Evolutionary conservation across 2,113 vertebrate genomes (phyloP).

Genomic region (Rhea americana): DNA sequence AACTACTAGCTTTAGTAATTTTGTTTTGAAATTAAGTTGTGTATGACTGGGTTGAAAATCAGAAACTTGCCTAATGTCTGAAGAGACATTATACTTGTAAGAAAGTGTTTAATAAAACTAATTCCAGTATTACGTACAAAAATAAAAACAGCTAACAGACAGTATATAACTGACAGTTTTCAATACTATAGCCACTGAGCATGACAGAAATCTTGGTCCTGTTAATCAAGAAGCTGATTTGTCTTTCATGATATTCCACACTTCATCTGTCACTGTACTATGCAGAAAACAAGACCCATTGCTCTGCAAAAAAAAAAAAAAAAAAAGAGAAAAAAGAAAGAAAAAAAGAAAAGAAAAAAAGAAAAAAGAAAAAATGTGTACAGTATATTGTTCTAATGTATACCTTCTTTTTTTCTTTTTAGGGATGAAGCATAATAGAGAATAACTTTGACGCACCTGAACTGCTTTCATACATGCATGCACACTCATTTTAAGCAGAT

Average conservation of each 20-base stretch:
- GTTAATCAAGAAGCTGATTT: not conserved
- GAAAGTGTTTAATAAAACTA: not conserved
- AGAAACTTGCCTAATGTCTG: not conserved
- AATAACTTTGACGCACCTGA: not conserved
- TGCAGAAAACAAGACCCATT: not conserved
- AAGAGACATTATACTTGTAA: not conserved
- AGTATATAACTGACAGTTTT: not conserved
- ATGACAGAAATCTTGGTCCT: not conserved
- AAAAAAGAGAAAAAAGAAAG: too few relatives aligned
- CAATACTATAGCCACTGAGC: not conserved
- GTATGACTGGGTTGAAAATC: not conserved
- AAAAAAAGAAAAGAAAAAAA: too few relatives aligned
- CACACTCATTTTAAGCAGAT: not conserved
- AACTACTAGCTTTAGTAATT: not conserved
- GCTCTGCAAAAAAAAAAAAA: not conserved
- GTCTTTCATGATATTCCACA: not conserved
- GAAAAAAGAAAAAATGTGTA: too few relatives aligned
- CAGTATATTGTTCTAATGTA: not conserved
- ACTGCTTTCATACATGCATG: not conserved
- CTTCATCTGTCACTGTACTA: not conserved
- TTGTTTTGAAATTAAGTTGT: constrained; percentile 1
- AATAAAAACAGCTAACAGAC: not conserved
- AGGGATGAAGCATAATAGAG: not conserved
- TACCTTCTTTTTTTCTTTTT: not conserved
- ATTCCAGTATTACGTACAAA: not conserved